Percentiles rank a stretch among this genome's conserved stretches.
Evolutionary conservation across 2,113 vertebrate species (phyloP).

Genomic region (Willisornis vidua): DNA sequence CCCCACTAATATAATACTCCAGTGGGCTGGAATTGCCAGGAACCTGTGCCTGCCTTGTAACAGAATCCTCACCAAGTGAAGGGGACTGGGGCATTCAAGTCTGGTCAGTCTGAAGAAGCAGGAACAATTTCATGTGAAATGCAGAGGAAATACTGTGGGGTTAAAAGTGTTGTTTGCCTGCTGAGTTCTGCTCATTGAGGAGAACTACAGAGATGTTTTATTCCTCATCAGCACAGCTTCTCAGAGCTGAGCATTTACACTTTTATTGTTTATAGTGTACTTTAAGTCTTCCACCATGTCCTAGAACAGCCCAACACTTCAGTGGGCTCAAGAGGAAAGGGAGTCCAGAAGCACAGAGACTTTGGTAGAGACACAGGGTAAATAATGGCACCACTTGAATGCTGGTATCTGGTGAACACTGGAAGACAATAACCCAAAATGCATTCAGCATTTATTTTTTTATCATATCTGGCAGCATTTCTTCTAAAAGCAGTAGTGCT

Average conservation of each 20-base stretch:
- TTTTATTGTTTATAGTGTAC: background rate
- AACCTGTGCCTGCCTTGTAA: rapidly evolving
- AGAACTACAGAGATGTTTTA: background rate
- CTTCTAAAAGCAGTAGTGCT: background rate
- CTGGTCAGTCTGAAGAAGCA: background rate
- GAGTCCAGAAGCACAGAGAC: rapidly evolving
- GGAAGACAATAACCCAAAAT: background rate
- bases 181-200: background rate
- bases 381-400: background rate
- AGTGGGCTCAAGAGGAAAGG: background rate
- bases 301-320: background rate
- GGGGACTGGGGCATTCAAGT: background rate
- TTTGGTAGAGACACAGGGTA: background rate
- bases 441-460: background rate
- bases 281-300: background rate
- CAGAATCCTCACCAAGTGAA: background rate
- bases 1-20: background rate
- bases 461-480: background rate
- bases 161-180: background rate
- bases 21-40: background rate
- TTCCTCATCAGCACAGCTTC: background rate
- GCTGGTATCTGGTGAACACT: background rate
- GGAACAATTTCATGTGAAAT: background rate
- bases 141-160: background rate
- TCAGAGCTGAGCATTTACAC: background rate